Evolutionary conservation across 2,113 vertebrate genomes (phyloP).

Genomic region (Malurus cyaneus): DNA sequence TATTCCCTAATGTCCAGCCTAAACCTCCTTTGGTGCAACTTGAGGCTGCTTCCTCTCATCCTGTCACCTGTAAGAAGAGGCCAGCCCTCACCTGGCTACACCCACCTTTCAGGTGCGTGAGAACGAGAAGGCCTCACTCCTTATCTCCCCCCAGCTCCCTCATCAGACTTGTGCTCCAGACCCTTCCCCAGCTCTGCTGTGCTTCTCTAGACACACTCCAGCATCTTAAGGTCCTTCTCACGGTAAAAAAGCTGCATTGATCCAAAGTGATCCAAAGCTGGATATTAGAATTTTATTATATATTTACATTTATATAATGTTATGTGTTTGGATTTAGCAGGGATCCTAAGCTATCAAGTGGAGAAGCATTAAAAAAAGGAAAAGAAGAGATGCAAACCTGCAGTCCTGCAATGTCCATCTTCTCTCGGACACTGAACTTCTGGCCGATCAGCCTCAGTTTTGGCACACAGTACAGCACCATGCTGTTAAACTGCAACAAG

Average conservation of each 20-base stretch:
- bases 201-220: background rate
- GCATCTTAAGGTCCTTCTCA: background rate
- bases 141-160: background rate
- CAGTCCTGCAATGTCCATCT: conserved; percentile 93
- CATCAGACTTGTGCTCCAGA: background rate
- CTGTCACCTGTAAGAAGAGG: background rate
- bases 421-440: conserved; percentile 96
- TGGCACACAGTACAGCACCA: conserved; percentile 96
- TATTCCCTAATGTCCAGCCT: background rate
- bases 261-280: background rate
- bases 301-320: background rate
- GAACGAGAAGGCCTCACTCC: background rate
- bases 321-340: background rate
- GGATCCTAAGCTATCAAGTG: background rate
- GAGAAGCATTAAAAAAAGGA: background rate
- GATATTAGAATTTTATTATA: background rate
- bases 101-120: background rate
- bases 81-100: background rate
- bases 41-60: background rate
- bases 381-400: conserved; percentile 78
- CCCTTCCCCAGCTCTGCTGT: background rate
- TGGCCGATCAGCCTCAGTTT: conserved; percentile 94
- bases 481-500: conserved; percentile 90
- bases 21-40: background rate
- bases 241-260: background rate